Conservation (phyloP, 2,888 invertebrate genomes). For the Hymenopus coronatus region DNA sequence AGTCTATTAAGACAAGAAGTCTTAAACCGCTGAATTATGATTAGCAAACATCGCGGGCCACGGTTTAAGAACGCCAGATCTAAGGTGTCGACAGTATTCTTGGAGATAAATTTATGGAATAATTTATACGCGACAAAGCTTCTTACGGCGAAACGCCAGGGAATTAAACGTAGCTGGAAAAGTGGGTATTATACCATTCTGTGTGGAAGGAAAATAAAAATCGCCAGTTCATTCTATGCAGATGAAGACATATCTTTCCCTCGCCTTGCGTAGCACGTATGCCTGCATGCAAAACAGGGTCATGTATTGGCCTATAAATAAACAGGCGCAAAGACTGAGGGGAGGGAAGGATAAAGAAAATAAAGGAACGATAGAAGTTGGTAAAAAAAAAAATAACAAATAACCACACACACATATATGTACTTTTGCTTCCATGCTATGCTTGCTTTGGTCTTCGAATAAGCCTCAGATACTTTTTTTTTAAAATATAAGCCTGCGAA, state of each 20-base stretch:
- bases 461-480: not conserved
- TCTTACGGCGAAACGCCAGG: not conserved
- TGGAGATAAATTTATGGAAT: not conserved
- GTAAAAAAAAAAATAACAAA: not conserved
- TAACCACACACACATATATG: not conserved
- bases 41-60: not conserved
- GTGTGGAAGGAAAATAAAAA: not conserved
- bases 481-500: not conserved
- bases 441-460: not conserved
- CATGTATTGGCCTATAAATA: not conserved
- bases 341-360: not conserved
- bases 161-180: not conserved
- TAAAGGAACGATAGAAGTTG: not conserved
- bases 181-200: not conserved
- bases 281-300: slow-evolving; percentile 4
- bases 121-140: not conserved
- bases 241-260: not conserved
- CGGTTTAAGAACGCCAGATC: not conserved
- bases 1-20: no score
- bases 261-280: not conserved
- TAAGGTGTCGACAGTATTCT: not conserved
- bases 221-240: not conserved
- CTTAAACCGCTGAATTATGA: not conserved
- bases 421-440: not conserved
- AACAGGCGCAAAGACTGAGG: not conserved